Evolutionary conservation across 2,113 vertebrate genomes (phyloP).

Genomic region (Lophochroa leadbeateri): DNA sequence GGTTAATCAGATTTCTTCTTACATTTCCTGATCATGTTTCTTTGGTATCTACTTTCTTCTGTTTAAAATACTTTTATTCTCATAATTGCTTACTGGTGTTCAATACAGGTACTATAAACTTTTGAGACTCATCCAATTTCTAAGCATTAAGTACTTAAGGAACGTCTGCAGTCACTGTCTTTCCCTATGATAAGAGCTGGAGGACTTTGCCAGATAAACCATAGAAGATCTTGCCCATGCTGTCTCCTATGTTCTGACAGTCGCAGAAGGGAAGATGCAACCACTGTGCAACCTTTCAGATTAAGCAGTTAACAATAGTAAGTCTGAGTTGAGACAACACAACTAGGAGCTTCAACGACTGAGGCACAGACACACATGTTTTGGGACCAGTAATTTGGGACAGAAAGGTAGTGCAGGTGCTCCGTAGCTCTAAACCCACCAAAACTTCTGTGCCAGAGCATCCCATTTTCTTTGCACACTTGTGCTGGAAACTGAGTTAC

Average conservation of each 20-base stretch:
- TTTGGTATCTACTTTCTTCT: background rate
- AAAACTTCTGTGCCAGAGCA: background rate
- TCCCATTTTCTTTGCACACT: background rate
- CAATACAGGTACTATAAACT: background rate
- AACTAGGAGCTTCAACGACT: background rate
- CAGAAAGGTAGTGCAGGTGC: background rate
- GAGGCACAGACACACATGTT: background rate
- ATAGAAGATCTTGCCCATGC: background rate
- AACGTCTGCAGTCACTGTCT: background rate
- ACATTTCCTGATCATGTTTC: background rate
- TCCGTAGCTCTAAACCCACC: background rate
- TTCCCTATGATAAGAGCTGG: background rate
- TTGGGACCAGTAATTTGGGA: background rate
- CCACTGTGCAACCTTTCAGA: background rate
- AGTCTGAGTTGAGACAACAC: background rate
- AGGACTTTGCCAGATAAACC: background rate
- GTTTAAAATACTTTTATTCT: background rate
- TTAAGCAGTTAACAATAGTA: background rate
- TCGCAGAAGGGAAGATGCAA: background rate
- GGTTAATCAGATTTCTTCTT: slow-evolving; percentile 8
- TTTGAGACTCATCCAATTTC: background rate
- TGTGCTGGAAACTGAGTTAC: background rate
- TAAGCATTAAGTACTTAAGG: background rate
- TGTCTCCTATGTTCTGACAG: background rate
- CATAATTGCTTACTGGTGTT: background rate